Conservation (phyloP, 2,888 invertebrate genomes). For the Ochropacha duplaris region DNA sequence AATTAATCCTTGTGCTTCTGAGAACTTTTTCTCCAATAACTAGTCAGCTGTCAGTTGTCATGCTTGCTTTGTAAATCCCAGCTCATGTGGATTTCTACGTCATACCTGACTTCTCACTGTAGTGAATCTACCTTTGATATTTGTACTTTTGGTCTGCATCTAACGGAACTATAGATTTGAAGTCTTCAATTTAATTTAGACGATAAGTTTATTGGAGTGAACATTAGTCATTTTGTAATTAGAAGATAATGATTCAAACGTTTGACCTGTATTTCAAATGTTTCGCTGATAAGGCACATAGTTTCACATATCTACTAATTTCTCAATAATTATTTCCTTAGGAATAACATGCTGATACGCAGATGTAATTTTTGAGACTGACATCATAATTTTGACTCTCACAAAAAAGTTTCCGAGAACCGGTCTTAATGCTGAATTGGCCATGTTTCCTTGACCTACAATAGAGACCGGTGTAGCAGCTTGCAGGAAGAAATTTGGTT, state of each 20-base stretch:
- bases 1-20: slow-evolving; percentile 8
- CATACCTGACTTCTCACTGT: background rate
- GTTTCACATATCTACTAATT: slow-evolving; percentile 30
- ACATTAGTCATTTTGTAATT: slow-evolving; percentile 5
- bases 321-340: slow-evolving; percentile 5
- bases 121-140: no score
- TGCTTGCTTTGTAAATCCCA: background rate
- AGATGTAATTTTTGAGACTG: background rate
- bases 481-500: slow-evolving; percentile 58
- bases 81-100: background rate
- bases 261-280: slow-evolving; percentile 36
- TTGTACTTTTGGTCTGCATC: no score
- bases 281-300: slow-evolving; percentile 37
- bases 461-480: slow-evolving; percentile 27
- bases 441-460: slow-evolving; percentile 71
- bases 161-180: background rate
- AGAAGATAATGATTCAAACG: slow-evolving; percentile 28
- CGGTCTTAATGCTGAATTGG: slow-evolving; percentile 62
- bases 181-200: background rate
- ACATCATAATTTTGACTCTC: slow-evolving; percentile 15
- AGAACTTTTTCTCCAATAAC: background rate
- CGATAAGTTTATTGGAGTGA: background rate
- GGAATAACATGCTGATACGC: background rate
- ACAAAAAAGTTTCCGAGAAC: slow-evolving; percentile 47
- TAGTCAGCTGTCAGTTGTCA: background rate